Percentiles rank a stretch among this genome's conserved stretches.
Conservation (phyloP, 2,797 vertebrate genomes). For the Falco concolor region DNA sequence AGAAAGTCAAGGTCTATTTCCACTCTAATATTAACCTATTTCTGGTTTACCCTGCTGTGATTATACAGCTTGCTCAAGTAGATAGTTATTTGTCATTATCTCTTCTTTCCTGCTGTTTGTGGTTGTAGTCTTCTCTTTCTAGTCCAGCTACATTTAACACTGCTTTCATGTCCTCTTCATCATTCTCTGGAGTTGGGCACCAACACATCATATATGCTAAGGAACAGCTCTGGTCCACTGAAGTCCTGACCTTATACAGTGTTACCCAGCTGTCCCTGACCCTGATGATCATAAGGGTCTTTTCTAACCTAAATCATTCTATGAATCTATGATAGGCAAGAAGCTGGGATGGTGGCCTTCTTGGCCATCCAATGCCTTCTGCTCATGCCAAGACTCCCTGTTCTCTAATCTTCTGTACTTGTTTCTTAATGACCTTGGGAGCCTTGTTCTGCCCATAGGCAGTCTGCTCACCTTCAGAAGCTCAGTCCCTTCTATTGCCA, state of each 20-base stretch:
- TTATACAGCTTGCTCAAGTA: neutral
- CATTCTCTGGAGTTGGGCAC: neutral
- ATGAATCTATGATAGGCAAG: neutral
- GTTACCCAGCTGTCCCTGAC: neutral
- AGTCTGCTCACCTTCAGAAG: neutral
- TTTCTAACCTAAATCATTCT: neutral
- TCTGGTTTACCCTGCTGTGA: neutral
- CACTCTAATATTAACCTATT: neutral
- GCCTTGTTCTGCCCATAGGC: neutral
- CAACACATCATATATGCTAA: too few relatives aligned
- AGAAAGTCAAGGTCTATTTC: neutral
- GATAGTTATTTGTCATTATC: neutral
- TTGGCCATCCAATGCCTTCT: neutral
- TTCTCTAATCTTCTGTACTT: neutral
- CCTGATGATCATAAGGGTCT: neutral
- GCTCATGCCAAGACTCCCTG: fast-evolving
- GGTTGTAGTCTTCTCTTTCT: neutral
- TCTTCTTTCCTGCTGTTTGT: neutral
- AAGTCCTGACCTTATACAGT: neutral
- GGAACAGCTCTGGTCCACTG: neutral
- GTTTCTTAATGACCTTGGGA: neutral
- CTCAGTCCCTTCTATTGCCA: neutral
- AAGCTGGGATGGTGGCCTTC: neutral
- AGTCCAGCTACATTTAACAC: neutral
- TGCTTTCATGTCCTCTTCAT: neutral